A percentile compares a stretch with the other conserved stretches of the same genome.
phyloP scores from a whole-genome alignment of 2,888 invertebrate species.

The Andricus quercusramuli region DNA sequence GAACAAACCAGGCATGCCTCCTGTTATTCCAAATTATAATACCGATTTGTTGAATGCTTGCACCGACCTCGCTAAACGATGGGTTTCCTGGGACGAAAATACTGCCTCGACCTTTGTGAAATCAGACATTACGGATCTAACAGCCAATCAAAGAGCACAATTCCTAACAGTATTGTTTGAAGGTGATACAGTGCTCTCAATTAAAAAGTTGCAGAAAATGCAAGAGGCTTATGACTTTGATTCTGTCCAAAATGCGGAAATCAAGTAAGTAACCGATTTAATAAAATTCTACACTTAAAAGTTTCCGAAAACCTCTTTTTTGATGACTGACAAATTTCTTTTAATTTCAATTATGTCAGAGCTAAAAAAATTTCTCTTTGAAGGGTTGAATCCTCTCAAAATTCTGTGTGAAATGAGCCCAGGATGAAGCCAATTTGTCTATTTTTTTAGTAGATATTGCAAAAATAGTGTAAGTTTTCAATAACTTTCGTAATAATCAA shows the following conservation, averaged over 20 bases:
- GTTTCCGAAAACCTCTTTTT: too few relatives aligned
- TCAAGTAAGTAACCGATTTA: slow-evolving; percentile 75
- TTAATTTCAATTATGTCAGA: too few relatives aligned
- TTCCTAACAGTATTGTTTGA: slow-evolving; percentile 86
- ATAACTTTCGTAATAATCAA: too few relatives aligned
- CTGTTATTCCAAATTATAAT: slow-evolving; percentile 90
- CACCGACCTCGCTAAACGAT: slow-evolving; percentile 80
- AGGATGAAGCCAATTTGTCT: too few relatives aligned
- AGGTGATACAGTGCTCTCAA: slow-evolving; percentile 78
- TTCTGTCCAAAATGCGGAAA: slow-evolving; percentile 87
- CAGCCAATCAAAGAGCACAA: slow-evolving; percentile 84
- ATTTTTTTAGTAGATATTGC: too few relatives aligned
- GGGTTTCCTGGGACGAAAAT: slow-evolving; percentile 80
- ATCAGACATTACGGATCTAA: slow-evolving; percentile 81
- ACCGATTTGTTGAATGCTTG: slow-evolving; percentile 84
- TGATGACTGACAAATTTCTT: too few relatives aligned
- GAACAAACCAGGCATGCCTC: slow-evolving; percentile 91
- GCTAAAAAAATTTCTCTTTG: too few relatives aligned
- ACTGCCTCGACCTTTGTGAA: slow-evolving; percentile 77
- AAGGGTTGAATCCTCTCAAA: too few relatives aligned
- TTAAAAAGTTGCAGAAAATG: slow-evolving; percentile 82
- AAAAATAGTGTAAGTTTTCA: too few relatives aligned
- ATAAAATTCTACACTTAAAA: too few relatives aligned
- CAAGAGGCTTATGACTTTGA: slow-evolving; percentile 84
- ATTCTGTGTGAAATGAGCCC: too few relatives aligned